Conservation (phyloP, 2,797 vertebrate genomes). For the Eulemur mongoz region DNA sequence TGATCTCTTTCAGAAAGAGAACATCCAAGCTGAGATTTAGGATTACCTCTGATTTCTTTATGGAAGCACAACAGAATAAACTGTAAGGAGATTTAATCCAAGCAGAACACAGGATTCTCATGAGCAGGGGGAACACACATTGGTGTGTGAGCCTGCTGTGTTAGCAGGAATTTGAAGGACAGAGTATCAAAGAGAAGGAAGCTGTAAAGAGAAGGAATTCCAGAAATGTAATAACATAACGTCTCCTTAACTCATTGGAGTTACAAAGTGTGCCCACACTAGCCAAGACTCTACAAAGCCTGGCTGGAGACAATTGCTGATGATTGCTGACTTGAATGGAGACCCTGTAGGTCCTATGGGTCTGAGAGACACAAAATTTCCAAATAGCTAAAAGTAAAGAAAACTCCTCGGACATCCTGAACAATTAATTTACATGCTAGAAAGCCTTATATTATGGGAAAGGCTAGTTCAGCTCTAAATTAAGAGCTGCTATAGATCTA, state of each 20-base stretch:
- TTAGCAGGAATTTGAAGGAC: not conserved
- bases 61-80: not conserved
- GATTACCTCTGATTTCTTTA: not conserved
- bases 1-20: not conserved
- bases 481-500: not conserved
- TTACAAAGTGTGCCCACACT: not conserved
- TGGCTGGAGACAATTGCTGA: not conserved
- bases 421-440: not conserved
- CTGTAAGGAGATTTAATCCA: not conserved
- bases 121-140: not conserved
- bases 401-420: not conserved
- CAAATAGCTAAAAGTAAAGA: not conserved
- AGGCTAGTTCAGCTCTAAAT: not conserved
- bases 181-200: not conserved
- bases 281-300: fast-evolving
- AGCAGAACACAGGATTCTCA: not conserved
- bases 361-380: not conserved
- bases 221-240: not conserved
- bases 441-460: not conserved
- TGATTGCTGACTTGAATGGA: not conserved
- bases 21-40: not conserved
- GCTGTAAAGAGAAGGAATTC: not conserved
- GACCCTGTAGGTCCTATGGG: not conserved
- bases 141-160: not conserved
- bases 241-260: not conserved